Evolutionary conservation across 2,888 invertebrate genomes (phyloP), one percentile per base, ranked within the genome.

Genomic region (Conchocele bisecta): DNA sequence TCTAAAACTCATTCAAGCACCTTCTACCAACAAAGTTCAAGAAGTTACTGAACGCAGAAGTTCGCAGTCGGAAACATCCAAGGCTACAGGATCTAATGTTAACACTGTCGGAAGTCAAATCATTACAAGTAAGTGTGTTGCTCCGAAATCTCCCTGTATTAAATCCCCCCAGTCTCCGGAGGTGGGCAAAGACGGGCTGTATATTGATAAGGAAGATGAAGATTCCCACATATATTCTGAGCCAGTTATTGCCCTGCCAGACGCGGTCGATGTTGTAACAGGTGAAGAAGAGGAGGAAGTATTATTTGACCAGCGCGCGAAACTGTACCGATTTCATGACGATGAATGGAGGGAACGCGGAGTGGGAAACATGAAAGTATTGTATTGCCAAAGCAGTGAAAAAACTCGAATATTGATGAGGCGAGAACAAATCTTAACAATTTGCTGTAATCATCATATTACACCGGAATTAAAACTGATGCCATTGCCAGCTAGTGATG

Each of bases 381-480:
- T 93, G 28, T 93, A 94, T 89, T 95, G 98, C 89, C 93, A 94
- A 0, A 92, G 89, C 7, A 94, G 93, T 31, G 93, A 94, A 29
- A 81, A 80, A 56, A 73, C 76, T 2, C 94, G 97, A 71, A 93
- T 98, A 35, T 92, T 99, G 15, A 98, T 98, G 98, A 93, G 98
- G 26, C 94, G 98, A 11, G 98, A 98, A 81, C 96, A 96, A 91
- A 94, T 97, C 3, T 91, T 95, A 70, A 97, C 97, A 90, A 94
- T 98, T 44, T 97, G 97, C 91, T 97, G 97, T 9, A 98, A 98
- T 92, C 98, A 98, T 89, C 93, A 94, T 79, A 93, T 98, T 31
- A 93, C 94, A 0, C 91, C 93, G 0, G 95, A 96, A 73, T 94
- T 97, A 93, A 93, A 93, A 78, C 92, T 97, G 22, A 93, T 93